Base-by-base conservation (phyloP, 2,888 invertebrate species). In the Ophion obscuratus region DNA sequence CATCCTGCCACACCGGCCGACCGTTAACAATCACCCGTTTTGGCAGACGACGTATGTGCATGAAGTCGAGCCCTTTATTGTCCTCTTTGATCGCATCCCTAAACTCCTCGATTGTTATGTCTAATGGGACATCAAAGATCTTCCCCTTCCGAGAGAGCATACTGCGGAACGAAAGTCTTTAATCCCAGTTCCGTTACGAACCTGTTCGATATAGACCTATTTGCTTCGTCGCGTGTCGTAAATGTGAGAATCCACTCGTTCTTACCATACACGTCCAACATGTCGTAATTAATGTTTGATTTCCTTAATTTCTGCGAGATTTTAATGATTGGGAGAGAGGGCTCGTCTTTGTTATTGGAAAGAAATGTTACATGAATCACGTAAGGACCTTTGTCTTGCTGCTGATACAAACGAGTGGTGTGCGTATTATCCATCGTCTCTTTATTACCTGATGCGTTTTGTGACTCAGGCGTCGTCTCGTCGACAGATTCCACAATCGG, bases 181-280 rank as follows among this genome's bases (percentile, higher is more conserved):
- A 76, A 17, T 4, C 67, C 82, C 11, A 70, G 14, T 20, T 75
- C 53, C 11, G 62, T 24, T 0, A 81, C 70, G 20, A 27, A 64
- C 31, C 67, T 24, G 27, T 81, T 82, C 20, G 71, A 66, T 2
- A 78, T 40, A 27, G 40, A 77, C 20, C 44, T 70, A 70, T 85
- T 85, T 1, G 77, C 82, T 40, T 62, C 44, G 47, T 82, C 80
- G 14, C 75, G 73, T 17, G 75, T 67, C 2, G 64, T 6, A 17
- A 84, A 75, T 14, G 68, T 53, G 4, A 81, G 68, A n/a, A 73
- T 75, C 70, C 75, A 84, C 11, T 76, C 76, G 20, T 76, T 81
- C 24, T 53, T 67, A 17, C 68, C 53, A 20, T 76, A 81, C 36
- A 36, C 1, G 17, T 81, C 76, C 7, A 76, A 36, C 31, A 47